These are phyloP conservation scores for Salvelinus sp. DNA, from an alignment of 2,113 vertebrate genomes.

Conservation along the genomic window DNA sequence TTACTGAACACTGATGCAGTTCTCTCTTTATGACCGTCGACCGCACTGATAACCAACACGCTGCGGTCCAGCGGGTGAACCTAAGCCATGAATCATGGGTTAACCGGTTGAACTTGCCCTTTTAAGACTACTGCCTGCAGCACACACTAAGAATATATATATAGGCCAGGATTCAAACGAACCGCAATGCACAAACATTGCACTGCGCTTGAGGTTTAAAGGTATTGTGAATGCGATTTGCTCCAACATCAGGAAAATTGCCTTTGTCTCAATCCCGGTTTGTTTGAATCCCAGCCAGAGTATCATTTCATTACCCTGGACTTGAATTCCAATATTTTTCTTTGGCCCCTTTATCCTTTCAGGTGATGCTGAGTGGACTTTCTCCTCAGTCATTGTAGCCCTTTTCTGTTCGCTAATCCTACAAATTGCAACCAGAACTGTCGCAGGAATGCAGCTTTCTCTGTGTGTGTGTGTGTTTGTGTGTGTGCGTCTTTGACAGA, in stretches of 20 bases:
- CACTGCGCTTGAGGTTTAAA: too few species aligned
- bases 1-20: not conserved
- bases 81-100: not conserved
- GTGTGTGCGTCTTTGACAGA: not conserved
- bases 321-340: not conserved
- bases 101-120: not conserved
- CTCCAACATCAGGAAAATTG: too few species aligned
- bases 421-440: conserved; percentile 31
- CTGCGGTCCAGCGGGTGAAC: not conserved
- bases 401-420: conserved; percentile 14
- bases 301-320: not conserved
- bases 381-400: conserved; percentile 17
- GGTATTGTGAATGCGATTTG: too few species aligned
- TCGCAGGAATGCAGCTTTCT: conserved; percentile 25
- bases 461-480: conserved; percentile 5
- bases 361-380: not conserved
- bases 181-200: too few species aligned
- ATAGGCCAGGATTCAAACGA: too few species aligned
- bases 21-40: not conserved
- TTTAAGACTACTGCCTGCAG: too few species aligned
- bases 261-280: too few species aligned
- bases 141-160: too few species aligned
- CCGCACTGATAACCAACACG: not conserved
- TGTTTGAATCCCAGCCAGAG: too few species aligned
- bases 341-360: not conserved